Base-by-base conservation (phyloP, 2,888 invertebrate species). In the Orthosia cruda region DNA sequence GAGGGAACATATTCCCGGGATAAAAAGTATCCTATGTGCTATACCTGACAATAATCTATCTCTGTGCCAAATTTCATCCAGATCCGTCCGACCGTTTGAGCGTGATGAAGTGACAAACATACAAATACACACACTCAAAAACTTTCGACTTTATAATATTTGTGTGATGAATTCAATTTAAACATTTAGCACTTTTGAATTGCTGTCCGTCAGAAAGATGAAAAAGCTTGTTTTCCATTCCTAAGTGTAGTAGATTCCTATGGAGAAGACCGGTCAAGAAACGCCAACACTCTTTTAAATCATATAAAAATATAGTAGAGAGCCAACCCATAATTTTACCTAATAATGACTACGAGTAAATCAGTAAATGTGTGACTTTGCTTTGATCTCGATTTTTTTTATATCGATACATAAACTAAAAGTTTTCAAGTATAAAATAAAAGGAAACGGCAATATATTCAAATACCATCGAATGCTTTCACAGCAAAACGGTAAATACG, bases 391-490 rank as follows among this genome's bases (percentile, higher is more conserved):
- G 15, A 18, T n/a, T 0, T 47, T 62, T 62, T n/a, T 4, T 32
- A 2, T 26, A 18, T 54, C 15, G 9, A 50, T 13, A 73, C 11
- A 71, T 65, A 55, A 80, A 64, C 71, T 70, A 69, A 74, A 79
- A 76, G 66, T 77, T 80, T 83, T 70, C 63, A 77, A 84, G 83
- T 69, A 80, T 81, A 70, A 83, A 86, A 85, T 84, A 88, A 89
- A 87, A 80, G 81, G 74, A 84, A 87, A 83, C 79, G 71, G 85
- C 82, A 77, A 89, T 89, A 88, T 85, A 89, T 90, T 87, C 86
- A 84, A 87, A 89, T 89, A 85, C 81, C 87, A 91, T 90, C 91
- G 87, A 86, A 87, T 81, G 89, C 89, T 92, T 89, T 92, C 88
- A 89, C 88, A 86, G 86, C 80, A 89, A 91, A 91, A 81, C 80